A percentile compares a stretch with the other conserved stretches of the same genome.
Evolutionary conservation across 2,888 invertebrate species (phyloP).

Genomic region (Caenorhabditis virilis): DNA sequence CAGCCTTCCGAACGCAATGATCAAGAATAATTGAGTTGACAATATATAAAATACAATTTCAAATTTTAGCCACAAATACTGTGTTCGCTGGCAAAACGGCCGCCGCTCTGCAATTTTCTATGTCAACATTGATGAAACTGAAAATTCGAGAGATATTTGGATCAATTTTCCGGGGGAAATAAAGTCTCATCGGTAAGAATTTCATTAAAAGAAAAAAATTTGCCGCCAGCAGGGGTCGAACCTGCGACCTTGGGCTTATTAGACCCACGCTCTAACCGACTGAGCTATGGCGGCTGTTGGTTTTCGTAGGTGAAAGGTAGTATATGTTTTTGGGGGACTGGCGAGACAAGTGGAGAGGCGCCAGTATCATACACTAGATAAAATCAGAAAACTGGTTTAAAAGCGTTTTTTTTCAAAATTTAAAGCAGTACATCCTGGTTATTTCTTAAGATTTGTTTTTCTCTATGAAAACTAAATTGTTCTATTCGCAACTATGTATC

Average conservation of each 20-base stretch:
- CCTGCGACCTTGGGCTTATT: slow-evolving; percentile 68
- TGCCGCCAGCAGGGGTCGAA: slow-evolving; percentile 67
- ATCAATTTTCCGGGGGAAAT: slow-evolving; percentile 29
- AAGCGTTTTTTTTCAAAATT: too few species aligned
- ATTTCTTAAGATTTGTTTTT: too few species aligned
- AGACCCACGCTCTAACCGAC: slow-evolving; percentile 69
- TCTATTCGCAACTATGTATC: too few species aligned
- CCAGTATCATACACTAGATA: too few species aligned
- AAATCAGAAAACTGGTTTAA: too few species aligned
- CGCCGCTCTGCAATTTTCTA: slow-evolving; percentile 28
- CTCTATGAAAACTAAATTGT: too few species aligned
- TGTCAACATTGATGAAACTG: slow-evolving; percentile 31
- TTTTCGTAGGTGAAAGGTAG: too few species aligned
- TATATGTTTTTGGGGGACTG: too few species aligned
- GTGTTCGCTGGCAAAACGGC: slow-evolving; percentile 27
- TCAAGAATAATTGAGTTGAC: not conserved
- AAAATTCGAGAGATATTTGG: slow-evolving; percentile 13
- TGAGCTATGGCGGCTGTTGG: slow-evolving; percentile 66
- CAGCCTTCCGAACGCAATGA: too few species aligned
- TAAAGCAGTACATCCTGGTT: too few species aligned
- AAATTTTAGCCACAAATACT: slow-evolving; percentile 27
- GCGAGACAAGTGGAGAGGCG: too few species aligned
- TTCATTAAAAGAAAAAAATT: slow-evolving; percentile 49
- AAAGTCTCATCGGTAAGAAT: slow-evolving; percentile 25
- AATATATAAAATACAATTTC: not conserved